A percentile compares a stretch with the other conserved stretches of the same genome.
These are phyloP conservation scores for Tachina fera DNA, from an alignment of 2,888 invertebrate species.

Conservation along the genomic window DNA sequence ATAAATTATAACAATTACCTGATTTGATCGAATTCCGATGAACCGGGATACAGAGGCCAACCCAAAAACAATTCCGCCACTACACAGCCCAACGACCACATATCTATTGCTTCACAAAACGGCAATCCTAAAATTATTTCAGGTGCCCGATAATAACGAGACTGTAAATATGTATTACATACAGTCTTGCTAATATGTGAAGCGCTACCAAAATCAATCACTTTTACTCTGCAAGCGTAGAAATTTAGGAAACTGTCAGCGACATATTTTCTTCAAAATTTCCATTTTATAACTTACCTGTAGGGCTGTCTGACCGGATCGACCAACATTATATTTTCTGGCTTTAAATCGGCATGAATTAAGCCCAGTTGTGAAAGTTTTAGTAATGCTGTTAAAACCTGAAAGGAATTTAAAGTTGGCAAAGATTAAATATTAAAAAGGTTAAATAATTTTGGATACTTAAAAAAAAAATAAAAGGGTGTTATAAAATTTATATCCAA, in stretches of 20 bases:
- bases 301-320: constrained; percentile 99
- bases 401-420: not conserved
- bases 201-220: constrained; percentile 99
- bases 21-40: constrained; percentile 99
- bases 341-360: constrained; percentile 99
- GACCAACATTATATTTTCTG: constrained; percentile 99
- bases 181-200: constrained; percentile 99
- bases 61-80: constrained; percentile 99
- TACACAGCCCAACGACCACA: constrained; percentile 99
- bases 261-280: not conserved
- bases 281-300: constrained; percentile 76
- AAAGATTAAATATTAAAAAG: not conserved
- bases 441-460: not conserved
- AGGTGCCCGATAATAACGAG: constrained; percentile 98
- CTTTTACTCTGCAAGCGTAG: constrained; percentile 90
- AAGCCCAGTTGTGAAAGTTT: constrained; percentile 95
- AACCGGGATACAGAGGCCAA: constrained; percentile 99
- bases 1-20: constrained; percentile 84
- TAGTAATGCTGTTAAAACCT: constrained; percentile 87
- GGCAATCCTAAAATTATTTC: constrained; percentile 98
- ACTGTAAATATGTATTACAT: constrained; percentile 99
- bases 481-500: too few species aligned
- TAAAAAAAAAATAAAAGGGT: too few species aligned
- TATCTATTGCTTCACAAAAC: constrained; percentile 99
- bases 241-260: not conserved